Percentiles rank a stretch among this genome's conserved stretches.
These are phyloP conservation scores for Toxonevra muliebris DNA, from an alignment of 2,888 invertebrate genomes.

Conservation along the genomic window DNA sequence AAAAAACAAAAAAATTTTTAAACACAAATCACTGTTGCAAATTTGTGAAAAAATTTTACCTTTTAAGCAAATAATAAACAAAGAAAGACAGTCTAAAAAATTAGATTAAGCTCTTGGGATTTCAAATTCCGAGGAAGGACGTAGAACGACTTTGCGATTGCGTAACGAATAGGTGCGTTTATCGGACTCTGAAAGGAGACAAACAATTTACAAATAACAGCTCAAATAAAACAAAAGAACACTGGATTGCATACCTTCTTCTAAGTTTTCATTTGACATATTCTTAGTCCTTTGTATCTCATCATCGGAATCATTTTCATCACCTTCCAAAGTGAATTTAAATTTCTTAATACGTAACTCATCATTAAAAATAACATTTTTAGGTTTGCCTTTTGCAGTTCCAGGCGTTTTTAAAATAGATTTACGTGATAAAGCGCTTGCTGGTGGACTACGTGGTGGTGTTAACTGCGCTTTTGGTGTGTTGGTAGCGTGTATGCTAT, in stretches of 20 bases:
- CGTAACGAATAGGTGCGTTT: constrained; percentile 45
- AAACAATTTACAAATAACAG: constrained; percentile 15
- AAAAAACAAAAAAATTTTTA: constrained; percentile 16
- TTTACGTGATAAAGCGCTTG: constrained; percentile 38
- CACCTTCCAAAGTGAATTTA: constrained; percentile 50
- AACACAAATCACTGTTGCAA: too few relatives aligned
- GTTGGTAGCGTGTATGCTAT: neutral
- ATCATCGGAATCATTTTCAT: constrained; percentile 38
- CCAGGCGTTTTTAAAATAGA: constrained; percentile 62
- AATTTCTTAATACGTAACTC: constrained; percentile 53
- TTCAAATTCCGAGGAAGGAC: constrained; percentile 45
- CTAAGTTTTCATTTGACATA: constrained; percentile 13
- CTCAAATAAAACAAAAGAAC: neutral
- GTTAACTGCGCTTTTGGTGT: constrained; percentile 3
- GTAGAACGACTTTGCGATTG: constrained; percentile 45
- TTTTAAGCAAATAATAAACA: too few relatives aligned
- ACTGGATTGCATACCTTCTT: constrained; percentile 26
- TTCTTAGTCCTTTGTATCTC: constrained; percentile 27
- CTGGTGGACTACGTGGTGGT: constrained; percentile 3
- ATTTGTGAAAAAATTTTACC: too few relatives aligned
- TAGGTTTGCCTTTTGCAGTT: constrained; percentile 44
- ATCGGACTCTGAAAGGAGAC: neutral
- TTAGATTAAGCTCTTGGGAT: constrained; percentile 38
- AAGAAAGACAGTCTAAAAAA: constrained; percentile 12
- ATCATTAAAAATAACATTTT: constrained; percentile 55